phyloP scores from a whole-genome alignment of 2,888 invertebrate species.

The Thereva unica region DNA sequence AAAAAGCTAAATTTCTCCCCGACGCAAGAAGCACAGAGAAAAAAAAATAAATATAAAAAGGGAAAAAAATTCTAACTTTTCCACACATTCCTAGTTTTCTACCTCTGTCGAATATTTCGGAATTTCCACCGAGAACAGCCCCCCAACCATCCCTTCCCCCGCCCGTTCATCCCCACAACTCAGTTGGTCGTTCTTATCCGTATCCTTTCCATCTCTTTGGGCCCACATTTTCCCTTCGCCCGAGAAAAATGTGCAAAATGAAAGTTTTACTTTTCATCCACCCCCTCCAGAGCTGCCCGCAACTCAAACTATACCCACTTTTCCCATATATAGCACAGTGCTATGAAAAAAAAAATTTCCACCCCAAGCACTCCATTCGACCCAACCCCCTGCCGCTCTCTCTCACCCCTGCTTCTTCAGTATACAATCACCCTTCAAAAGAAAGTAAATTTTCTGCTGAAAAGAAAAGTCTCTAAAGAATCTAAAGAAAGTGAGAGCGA shows the following conservation, averaged over 20 bases:
- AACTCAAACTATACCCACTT: too few relatives aligned
- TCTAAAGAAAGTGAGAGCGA: constrained; percentile 17
- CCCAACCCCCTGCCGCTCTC: not conserved
- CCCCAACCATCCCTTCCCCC: too few relatives aligned
- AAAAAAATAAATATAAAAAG: too few relatives aligned
- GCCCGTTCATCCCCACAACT: not conserved
- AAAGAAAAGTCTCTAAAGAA: constrained; percentile 6
- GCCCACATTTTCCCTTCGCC: constrained; percentile 13
- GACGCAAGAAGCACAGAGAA: not conserved
- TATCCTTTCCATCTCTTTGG: constrained; percentile 10
- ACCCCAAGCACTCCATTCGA: too few relatives aligned
- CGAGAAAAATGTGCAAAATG: constrained; percentile 28
- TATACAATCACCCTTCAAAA: constrained; percentile 7
- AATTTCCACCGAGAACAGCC: not conserved
- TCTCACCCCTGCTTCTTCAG: not conserved
- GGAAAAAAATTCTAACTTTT: constrained; percentile 10
- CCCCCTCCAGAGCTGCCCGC: not conserved
- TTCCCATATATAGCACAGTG: too few relatives aligned
- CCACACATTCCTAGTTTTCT: constrained; percentile 10
- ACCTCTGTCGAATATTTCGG: constrained; percentile 19
- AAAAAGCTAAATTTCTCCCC: constrained; percentile 1
- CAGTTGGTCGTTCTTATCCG: constrained; percentile 6
- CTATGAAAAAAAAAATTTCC: too few relatives aligned
- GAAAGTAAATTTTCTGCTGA: constrained; percentile 13
- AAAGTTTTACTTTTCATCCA: constrained; percentile 24